A percentile compares a stretch with the other conserved stretches of the same genome.
Evolutionary conservation across 2,113 vertebrate species (phyloP).

Genomic region (Pachyramphus minor): DNA sequence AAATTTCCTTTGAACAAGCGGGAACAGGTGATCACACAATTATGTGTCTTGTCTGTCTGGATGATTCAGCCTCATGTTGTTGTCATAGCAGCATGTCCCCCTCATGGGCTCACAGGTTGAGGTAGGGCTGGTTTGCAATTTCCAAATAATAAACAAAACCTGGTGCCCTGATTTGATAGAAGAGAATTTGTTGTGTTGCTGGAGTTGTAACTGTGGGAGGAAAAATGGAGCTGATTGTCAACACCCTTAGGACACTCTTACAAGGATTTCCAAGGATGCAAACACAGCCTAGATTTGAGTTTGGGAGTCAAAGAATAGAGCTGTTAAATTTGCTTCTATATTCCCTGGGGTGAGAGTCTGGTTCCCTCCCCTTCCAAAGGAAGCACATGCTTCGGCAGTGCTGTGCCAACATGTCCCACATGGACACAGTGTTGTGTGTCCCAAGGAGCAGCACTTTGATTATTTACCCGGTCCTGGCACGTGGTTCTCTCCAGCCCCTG

Average conservation of each 20-base stretch:
- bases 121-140: neutral
- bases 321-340: neutral
- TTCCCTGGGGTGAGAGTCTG: neutral
- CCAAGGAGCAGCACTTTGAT: neutral
- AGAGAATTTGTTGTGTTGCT: neutral
- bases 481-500: neutral
- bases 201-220: neutral
- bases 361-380: neutral
- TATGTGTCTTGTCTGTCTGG: constrained; percentile 32
- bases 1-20: constrained; percentile 48
- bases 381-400: neutral
- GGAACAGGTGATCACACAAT: constrained; percentile 45
- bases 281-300: neutral
- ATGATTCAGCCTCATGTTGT: constrained; percentile 44
- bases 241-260: neutral
- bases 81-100: constrained; percentile 53
- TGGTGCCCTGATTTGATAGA: neutral
- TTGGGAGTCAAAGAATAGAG: neutral
- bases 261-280: neutral
- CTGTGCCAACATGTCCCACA: neutral
- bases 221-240: neutral
- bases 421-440: neutral
- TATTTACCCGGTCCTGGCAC: neutral
- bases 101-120: neutral
- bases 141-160: constrained; percentile 35